Percentiles rank a stretch among this genome's conserved stretches.
Conservation (phyloP, 2,113 vertebrate species). For the Enhydra lutris region DNA sequence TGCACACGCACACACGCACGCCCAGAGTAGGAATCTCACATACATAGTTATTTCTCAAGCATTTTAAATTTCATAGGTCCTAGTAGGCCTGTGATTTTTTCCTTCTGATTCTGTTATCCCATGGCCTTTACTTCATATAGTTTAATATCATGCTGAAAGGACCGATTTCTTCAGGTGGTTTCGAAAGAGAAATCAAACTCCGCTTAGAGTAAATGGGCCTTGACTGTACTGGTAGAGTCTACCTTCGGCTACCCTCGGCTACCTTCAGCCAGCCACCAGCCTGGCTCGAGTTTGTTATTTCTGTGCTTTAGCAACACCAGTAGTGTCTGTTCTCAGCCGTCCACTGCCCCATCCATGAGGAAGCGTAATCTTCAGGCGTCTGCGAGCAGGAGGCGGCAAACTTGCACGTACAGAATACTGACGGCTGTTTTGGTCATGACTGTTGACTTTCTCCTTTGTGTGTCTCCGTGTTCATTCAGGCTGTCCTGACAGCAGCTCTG, state of each 20-base stretch:
- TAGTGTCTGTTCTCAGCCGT: not conserved
- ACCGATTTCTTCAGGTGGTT: not conserved
- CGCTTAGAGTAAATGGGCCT: not conserved
- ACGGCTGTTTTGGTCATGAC: no score
- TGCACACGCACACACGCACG: not conserved
- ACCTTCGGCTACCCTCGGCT: not conserved
- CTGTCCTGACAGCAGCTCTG: slow-evolving; percentile 81
- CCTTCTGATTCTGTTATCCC: not conserved
- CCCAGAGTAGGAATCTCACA: not conserved
- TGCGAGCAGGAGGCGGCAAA: not conserved
- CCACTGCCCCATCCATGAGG: no score
- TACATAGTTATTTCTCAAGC: not conserved
- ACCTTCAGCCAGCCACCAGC: not conserved
- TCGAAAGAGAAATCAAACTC: not conserved
- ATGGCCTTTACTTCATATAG: not conserved
- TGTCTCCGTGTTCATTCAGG: slow-evolving; percentile 77
- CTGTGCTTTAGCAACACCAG: no score
- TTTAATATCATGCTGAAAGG: not conserved
- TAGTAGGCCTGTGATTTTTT: not conserved
- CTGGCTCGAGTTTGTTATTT: not conserved
- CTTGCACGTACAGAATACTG: not conserved
- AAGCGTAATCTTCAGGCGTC: not conserved
- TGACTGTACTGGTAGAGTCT: not conserved
- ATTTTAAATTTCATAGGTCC: not conserved
- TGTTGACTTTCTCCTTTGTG: not conserved